Percentiles rank a stretch among this genome's conserved stretches.
These are phyloP conservation scores for Circaetus cinerascens DNA, from an alignment of 2,113 vertebrate species.

Conservation along the genomic window DNA sequence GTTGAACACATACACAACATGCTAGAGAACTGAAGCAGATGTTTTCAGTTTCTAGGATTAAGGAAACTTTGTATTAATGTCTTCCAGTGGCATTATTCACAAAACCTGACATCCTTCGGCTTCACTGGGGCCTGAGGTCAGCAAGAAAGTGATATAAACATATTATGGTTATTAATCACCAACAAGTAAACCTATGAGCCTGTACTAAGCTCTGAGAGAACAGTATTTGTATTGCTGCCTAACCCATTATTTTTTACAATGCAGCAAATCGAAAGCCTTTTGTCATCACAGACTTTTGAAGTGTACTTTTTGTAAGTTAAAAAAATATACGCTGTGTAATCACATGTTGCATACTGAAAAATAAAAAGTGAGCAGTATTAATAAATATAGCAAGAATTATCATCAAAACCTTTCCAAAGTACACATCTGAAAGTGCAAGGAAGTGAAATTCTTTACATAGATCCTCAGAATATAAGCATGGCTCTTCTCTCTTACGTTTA, in stretches of 20 bases:
- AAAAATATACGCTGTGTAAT: not conserved
- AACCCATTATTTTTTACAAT: not conserved
- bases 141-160: not conserved
- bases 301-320: not conserved
- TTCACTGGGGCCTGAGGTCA: not conserved
- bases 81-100: not conserved
- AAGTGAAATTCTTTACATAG: not conserved
- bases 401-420: not conserved
- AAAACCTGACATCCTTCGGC: not conserved
- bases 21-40: not conserved
- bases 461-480: not conserved
- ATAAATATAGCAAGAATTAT: not conserved
- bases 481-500: not conserved
- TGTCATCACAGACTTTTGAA: not conserved
- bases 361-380: not conserved
- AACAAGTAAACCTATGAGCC: not conserved
- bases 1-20: not conserved
- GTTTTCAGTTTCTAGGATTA: constrained; percentile 15
- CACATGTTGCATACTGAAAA: not conserved
- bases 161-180: not conserved
- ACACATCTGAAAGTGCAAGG: not conserved
- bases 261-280: not conserved
- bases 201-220: not conserved
- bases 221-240: not conserved
- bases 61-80: not conserved